Evolutionary conservation across 1,140 invertebrate genomes (phyloP), one percentile per base, ranked within the genome.

Genomic region (Pomacea maculata): DNA sequence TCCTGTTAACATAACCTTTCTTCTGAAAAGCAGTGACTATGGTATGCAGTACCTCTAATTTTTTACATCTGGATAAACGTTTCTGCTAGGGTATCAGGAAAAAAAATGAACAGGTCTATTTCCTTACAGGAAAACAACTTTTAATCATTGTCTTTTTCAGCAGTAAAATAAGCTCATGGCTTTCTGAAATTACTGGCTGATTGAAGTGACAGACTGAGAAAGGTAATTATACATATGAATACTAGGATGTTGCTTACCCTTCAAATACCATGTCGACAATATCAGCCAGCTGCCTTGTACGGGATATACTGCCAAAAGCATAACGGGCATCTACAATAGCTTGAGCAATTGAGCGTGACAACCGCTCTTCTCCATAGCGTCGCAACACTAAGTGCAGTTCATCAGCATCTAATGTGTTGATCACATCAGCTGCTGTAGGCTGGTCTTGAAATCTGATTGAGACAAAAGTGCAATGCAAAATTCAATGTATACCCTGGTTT

Each of bases 361-460:
- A 92, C 87, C 95, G 97, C 90, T 99, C 98, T 91, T 98, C 96
- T 1, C 97, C 97, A 88, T 99, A 99, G 75, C 87, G 89, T 91
- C 95, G 97, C 10, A 99, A 93, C 82, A 99, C 96, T 89, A 94
- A 94, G 71, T 92, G 94, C 5, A 99, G 92, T 89, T 96, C 95
- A 65, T 93, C 91, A 90, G 97, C 96, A 83, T 95, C 94, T 0
- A 95, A 93, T 80, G 93, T 93, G 14, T 95, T 95, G 65, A 99
- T 90, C 29, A 99, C 94, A 92, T 99, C 96, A 54, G 95, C 94
- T 65, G 96, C 97, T 55, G 95, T 97, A 21, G 95, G 94, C 85
- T 94, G 92, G 70, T 94, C 92, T 25, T 94, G 93, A 88, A 82
- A 82, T 83, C 89, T 89, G 65, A 45, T 83, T 85, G 10, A 54